Evolutionary conservation across 2,888 invertebrate species (phyloP), one percentile per base, ranked within the genome.

Genomic region (Philereme transversata): DNA sequence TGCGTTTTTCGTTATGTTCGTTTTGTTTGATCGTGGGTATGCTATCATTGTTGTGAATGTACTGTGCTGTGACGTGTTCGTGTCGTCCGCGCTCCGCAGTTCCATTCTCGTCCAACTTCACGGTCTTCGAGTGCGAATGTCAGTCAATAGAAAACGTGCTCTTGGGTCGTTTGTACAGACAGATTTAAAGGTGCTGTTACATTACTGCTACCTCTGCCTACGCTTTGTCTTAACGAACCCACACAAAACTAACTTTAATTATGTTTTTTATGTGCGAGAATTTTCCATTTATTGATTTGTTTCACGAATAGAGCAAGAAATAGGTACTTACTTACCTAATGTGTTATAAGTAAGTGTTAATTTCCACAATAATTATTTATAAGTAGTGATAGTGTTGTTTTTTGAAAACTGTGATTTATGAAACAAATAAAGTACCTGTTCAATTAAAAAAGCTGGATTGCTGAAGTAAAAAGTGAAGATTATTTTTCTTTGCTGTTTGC

Each of bases 141-240:
- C 77, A 77, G 82, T 82, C 78, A 78, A 81, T 78, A 78, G 76
- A 76, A 80, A 82, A 79, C 82, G 79, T 76, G 81, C 81, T 70
- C 73, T 75, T 70, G 71, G 72, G 67, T 70, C 71, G 79, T 79
- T 76, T 79, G 77, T 50, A 49, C 71, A 76, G 43, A 51, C 11
- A 33, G 61, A 70, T 69, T 77, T 78, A 74, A 79, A 78, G 10
- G 78, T 75, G 78, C 76, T 70, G 71, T 78, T n/a, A n/a, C n/a
- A n/a, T n/a, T n/a, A n/a, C n/a, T n/a, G n/a, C n/a, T 78, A 78
- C 78, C 70, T 71, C 80, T 73, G 70, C 76, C 79, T 78, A 82
- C 76, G 78, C 81, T 81, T 82, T 80, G 82, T 82, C 78, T 79
- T 77, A 78, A 77, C 76, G 77, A 75, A 69, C 69, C 72, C 71